Conservation (phyloP, 2,797 vertebrate species). For the Allobates femoralis region DNA sequence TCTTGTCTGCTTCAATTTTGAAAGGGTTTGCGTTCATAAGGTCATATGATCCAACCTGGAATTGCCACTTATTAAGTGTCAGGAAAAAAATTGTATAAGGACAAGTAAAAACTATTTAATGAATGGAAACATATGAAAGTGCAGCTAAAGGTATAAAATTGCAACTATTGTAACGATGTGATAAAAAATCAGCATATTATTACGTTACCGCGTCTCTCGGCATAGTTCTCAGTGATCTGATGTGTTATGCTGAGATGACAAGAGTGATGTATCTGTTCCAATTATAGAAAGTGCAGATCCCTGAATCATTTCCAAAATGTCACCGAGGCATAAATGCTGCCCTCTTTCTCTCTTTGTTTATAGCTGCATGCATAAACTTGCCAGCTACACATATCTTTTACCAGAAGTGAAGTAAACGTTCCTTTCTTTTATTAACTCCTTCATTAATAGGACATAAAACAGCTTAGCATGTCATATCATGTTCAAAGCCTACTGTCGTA, state of each 20-base stretch:
- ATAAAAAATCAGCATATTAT: constrained; percentile 3
- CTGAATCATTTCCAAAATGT: constrained; percentile 59
- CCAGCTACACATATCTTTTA: constrained; percentile 44
- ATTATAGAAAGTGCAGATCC: constrained; percentile 55
- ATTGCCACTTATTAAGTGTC: neutral
- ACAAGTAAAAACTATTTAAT: neutral
- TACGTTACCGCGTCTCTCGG: neutral
- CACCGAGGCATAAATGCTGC: constrained; percentile 54
- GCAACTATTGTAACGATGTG: neutral
- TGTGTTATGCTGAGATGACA: constrained; percentile 54
- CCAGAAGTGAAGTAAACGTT: constrained; percentile 29
- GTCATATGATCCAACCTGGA: no score
- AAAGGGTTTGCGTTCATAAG: no score
- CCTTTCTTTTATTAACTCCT: constrained; percentile 44
- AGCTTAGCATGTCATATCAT: neutral
- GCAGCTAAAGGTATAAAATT: neutral
- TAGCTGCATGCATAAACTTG: constrained; percentile 55
- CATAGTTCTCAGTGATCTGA: constrained; percentile 43
- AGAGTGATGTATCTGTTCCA: constrained; percentile 59
- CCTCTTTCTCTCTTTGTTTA: constrained; percentile 58
- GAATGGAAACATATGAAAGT: neutral
- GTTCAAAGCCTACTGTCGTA: neutral
- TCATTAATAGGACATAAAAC: constrained; percentile 8
- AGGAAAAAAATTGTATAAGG: neutral
- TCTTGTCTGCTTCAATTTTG: no score